These are phyloP conservation scores for Amorpha juglandis DNA, from an alignment of 2,888 invertebrate genomes.

Conservation along the genomic window DNA sequence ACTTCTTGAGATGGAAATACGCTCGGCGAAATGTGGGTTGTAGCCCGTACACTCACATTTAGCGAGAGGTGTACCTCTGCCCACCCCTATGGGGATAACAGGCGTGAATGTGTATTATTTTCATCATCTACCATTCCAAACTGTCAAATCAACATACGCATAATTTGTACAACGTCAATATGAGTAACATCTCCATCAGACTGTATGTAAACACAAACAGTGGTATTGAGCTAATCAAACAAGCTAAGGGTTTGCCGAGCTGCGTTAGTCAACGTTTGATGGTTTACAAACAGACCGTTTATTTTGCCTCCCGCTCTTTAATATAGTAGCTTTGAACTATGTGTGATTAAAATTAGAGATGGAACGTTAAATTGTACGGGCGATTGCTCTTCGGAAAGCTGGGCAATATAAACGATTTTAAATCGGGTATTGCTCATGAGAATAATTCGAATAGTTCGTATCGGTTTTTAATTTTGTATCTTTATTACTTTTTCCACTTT, in stretches of 20 bases:
- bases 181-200: constrained; percentile 26
- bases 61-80: too few species aligned
- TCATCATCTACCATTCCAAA: neutral
- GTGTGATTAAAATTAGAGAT: neutral
- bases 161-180: constrained; percentile 14
- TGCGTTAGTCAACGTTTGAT: constrained; percentile 45
- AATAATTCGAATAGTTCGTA: too few species aligned
- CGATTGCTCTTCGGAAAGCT: neutral
- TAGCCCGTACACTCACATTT: too few species aligned
- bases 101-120: too few species aligned
- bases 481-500: too few species aligned
- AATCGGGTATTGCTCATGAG: too few species aligned
- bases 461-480: too few species aligned
- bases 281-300: constrained; percentile 36
- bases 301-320: constrained; percentile 32
- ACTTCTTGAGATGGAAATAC: too few species aligned
- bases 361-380: neutral
- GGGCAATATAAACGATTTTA: too few species aligned
- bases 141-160: constrained; percentile 1
- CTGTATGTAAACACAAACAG: constrained; percentile 54
- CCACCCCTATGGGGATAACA: too few species aligned
- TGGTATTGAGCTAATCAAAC: constrained; percentile 60
- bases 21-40: too few species aligned
- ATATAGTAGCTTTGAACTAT: neutral
- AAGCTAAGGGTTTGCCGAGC: constrained; percentile 54